These are phyloP conservation scores for Lepidothrix coronata DNA, from an alignment of 2,113 vertebrate species.

Conservation along the genomic window DNA sequence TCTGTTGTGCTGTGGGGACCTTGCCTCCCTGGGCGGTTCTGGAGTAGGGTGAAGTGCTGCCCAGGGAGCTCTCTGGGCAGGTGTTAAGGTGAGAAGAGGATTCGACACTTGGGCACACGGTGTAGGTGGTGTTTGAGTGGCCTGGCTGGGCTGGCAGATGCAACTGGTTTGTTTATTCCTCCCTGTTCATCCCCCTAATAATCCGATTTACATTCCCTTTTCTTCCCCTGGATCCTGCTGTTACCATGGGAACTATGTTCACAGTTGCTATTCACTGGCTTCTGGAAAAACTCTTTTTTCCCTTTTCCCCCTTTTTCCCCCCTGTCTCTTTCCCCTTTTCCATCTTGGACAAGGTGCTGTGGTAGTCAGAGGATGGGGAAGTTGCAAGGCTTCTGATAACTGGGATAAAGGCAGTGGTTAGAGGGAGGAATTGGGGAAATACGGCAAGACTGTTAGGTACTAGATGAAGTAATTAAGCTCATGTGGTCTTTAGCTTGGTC, in stretches of 20 bases:
- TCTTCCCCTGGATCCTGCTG: conserved; percentile 84
- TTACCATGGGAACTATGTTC: conserved; percentile 93
- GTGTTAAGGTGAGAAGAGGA: background rate
- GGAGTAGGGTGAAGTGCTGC: background rate
- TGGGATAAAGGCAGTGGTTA: background rate
- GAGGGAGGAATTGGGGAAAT: background rate
- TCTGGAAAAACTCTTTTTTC: conserved; percentile 37
- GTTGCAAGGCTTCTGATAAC: background rate
- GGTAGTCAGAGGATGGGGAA: background rate
- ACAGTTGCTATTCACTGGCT: conserved; percentile 78
- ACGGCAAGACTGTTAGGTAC: background rate
- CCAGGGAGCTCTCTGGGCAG: background rate
- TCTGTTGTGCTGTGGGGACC: background rate
- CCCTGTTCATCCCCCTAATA: conserved; percentile 52
- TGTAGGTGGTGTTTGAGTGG: background rate
- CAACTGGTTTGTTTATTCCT: background rate
- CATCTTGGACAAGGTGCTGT: background rate
- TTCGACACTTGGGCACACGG: accelerated
- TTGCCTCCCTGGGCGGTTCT: accelerated
- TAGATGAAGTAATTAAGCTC: background rate
- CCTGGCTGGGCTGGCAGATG: background rate
- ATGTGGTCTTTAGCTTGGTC: background rate
- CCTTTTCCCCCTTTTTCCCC: background rate
- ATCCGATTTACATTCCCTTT: conserved; percentile 86
- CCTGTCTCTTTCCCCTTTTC: background rate